A percentile compares a stretch with the other conserved stretches of the same genome.
phyloP scores from a whole-genome alignment of 2,888 invertebrate species.

The Drosophila acutilabella region DNA sequence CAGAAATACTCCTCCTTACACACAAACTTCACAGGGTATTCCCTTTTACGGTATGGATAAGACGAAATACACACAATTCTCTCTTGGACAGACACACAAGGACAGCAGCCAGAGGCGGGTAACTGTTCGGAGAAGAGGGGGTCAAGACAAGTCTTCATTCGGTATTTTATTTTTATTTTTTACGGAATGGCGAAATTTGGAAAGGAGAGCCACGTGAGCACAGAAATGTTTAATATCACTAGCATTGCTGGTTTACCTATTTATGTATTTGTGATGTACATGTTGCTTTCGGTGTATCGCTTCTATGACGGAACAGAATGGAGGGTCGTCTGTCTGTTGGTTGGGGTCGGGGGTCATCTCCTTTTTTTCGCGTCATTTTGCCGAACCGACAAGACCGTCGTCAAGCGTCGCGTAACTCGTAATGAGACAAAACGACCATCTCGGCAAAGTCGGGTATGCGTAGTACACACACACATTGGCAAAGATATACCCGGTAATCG shows the following conservation, averaged over 20 bases:
- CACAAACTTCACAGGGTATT: constrained; percentile 5
- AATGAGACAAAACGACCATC: constrained; percentile 45
- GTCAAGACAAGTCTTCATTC: constrained; percentile 79
- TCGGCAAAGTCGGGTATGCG: constrained; percentile 38
- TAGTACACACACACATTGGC: constrained; percentile 37
- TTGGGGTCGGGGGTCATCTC: constrained; percentile 13
- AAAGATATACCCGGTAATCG: constrained; percentile 19
- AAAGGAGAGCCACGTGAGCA: constrained; percentile 18
- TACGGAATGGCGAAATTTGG: constrained; percentile 31
- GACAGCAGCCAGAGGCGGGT: constrained; percentile 33
- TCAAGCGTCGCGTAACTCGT: constrained; percentile 49
- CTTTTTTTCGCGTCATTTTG: constrained; percentile 28
- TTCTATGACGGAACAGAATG: background rate
- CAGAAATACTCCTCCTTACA: background rate
- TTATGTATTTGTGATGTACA: constrained; percentile 3
- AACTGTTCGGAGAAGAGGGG: constrained; percentile 31
- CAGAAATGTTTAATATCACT: constrained; percentile 30
- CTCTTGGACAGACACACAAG: constrained; percentile 23
- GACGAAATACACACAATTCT: constrained; percentile 45
- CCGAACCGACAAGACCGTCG: constrained; percentile 33
- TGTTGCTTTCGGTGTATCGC: background rate
- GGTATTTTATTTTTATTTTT: constrained; percentile 22
- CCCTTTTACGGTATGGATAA: constrained; percentile 58
- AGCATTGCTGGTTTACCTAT: constrained; percentile 32
- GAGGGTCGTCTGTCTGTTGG: background rate